A percentile compares a stretch with the other conserved stretches of the same genome.
These are phyloP conservation scores for Elgaria multicarinata DNA, from an alignment of 2,113 vertebrate species.

Conservation along the genomic window DNA sequence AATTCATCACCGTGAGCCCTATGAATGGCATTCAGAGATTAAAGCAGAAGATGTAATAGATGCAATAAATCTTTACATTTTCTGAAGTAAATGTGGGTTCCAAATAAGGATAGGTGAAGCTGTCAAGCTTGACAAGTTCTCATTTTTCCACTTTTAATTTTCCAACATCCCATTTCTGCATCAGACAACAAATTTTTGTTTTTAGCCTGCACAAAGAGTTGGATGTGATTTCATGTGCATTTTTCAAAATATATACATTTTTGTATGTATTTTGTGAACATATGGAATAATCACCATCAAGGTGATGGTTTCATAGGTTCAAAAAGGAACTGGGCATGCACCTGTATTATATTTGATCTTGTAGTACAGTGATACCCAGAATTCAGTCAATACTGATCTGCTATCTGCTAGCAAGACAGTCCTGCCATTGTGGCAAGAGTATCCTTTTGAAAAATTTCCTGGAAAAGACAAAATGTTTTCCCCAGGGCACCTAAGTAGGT, in stretches of 20 bases:
- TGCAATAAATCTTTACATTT: neutral
- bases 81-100: neutral
- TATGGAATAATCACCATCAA: too few species aligned
- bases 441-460: neutral
- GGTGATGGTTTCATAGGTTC: too few species aligned
- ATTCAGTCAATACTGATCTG: neutral
- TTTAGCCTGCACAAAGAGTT: too few species aligned
- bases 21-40: conserved; percentile 18
- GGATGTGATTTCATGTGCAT: too few species aligned
- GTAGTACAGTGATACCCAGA: neutral
- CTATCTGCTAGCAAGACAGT: neutral
- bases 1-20: conserved; percentile 50
- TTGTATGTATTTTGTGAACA: too few species aligned
- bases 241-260: too few species aligned
- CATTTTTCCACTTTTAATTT: too few species aligned
- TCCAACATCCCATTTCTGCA: too few species aligned
- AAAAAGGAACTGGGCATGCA: neutral
- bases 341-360: neutral
- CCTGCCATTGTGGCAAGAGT: too few species aligned
- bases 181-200: too few species aligned
- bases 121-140: too few species aligned
- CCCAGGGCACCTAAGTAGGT: neutral
- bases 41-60: conserved; percentile 21
- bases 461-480: neutral
- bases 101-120: neutral